phyloP scores from a whole-genome alignment of 1,140 invertebrate species.

The Drosophila carrolli region DNA sequence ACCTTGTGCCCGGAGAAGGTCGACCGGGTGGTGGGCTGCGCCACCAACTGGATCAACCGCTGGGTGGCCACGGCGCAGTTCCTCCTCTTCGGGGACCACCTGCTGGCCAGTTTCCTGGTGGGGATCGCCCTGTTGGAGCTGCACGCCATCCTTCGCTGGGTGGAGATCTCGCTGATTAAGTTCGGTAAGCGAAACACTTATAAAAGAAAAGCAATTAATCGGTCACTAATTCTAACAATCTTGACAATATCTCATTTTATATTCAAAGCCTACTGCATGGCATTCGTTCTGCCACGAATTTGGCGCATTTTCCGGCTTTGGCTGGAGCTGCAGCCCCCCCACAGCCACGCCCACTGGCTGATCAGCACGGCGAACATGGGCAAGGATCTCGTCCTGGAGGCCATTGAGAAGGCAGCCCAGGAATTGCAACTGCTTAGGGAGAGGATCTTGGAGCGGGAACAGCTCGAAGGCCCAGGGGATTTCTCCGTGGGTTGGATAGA shows the following conservation, averaged over 20 bases:
- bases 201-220: too few relatives aligned
- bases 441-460: too few relatives aligned
- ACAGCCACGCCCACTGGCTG: too few relatives aligned
- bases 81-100: slow-evolving; percentile 1
- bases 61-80: slow-evolving; percentile 15
- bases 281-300: not conserved
- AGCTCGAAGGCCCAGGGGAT: too few relatives aligned
- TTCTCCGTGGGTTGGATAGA: too few relatives aligned
- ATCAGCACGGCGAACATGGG: too few relatives aligned
- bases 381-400: too few relatives aligned
- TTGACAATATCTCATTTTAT: not conserved
- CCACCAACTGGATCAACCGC: slow-evolving; percentile 10
- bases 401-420: too few relatives aligned
- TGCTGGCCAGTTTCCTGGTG: not conserved
- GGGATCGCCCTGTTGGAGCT: not conserved
- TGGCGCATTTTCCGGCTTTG: not conserved
- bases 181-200: not conserved
- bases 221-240: too few relatives aligned
- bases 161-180: not conserved
- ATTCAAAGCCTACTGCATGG: not conserved
- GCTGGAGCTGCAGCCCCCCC: not conserved
- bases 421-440: too few relatives aligned
- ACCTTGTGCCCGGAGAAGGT: not conserved
- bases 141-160: not conserved
- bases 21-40: not conserved